These are phyloP conservation scores for Arvicanthis niloticus DNA, from an alignment of 2,113 vertebrate species.

Conservation along the genomic window DNA sequence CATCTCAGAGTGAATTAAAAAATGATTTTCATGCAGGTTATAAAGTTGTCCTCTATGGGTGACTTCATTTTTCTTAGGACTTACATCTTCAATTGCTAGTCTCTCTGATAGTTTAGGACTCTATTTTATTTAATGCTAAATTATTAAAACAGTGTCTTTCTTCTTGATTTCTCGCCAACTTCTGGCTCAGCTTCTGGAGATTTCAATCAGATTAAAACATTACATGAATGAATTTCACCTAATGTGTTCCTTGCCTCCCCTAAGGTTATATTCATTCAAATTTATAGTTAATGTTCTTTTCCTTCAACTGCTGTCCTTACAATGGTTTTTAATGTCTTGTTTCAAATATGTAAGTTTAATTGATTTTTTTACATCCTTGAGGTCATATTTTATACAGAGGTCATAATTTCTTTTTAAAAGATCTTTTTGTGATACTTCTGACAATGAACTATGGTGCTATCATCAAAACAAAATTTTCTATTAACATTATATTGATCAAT, in stretches of 20 bases:
- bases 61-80: not conserved
- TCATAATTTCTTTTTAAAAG: not conserved
- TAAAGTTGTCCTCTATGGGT: not conserved
- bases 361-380: not conserved
- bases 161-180: not conserved
- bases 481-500: not conserved
- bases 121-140: not conserved
- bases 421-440: not conserved
- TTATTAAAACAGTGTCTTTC: not conserved
- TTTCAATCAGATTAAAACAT: conserved; percentile 38
- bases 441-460: not conserved
- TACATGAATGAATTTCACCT: not conserved
- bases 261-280: not conserved
- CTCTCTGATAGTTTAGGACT: not conserved
- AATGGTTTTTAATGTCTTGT: not conserved
- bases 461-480: not conserved
- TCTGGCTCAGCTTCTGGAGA: not conserved
- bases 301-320: not conserved
- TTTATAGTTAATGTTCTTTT: conserved; percentile 27
- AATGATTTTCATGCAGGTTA: not conserved
- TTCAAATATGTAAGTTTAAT: conserved; percentile 7
- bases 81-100: conserved; percentile 1
- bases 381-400: not conserved
- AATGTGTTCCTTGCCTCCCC: not conserved
- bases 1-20: not conserved